These are phyloP conservation scores for Cichlasoma orientale DNA, from an alignment of 2,797 vertebrate species.

Conservation along the genomic window DNA sequence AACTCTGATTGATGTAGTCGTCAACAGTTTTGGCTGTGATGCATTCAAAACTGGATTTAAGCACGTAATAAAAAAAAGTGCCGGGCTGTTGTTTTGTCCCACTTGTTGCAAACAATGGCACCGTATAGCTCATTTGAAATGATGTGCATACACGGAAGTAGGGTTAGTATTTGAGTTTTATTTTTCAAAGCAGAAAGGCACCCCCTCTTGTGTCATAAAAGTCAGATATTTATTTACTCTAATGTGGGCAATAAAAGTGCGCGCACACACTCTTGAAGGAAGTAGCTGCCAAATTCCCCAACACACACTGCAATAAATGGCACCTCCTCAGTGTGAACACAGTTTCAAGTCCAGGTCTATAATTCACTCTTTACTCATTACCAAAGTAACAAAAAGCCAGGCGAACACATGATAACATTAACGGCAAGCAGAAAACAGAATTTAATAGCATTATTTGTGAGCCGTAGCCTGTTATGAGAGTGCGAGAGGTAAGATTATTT, in stretches of 20 bases:
- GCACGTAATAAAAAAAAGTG: too few species aligned
- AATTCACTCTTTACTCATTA: background rate
- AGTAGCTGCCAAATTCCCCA: constrained; percentile 1
- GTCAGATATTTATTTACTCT: constrained; percentile 16
- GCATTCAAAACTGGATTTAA: too few species aligned
- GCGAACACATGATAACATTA: background rate
- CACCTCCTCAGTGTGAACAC: background rate
- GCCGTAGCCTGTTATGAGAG: background rate
- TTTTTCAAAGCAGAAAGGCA: constrained; percentile 3
- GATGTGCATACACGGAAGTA: background rate
- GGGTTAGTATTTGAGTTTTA: background rate
- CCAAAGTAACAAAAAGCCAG: background rate
- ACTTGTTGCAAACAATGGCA: too few species aligned
- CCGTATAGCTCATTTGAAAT: background rate
- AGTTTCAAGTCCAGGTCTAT: background rate
- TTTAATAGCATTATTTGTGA: background rate
- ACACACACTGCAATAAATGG: background rate
- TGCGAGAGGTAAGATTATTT: background rate
- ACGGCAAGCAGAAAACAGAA: background rate
- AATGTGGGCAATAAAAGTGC: constrained; percentile 13
- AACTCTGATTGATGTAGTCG: too few species aligned
- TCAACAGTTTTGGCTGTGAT: too few species aligned
- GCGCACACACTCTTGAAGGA: background rate
- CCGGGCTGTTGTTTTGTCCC: too few species aligned
- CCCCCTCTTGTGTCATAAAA: background rate